A percentile compares a stretch with the other conserved stretches of the same genome.
Evolutionary conservation across 2,797 vertebrate genomes (phyloP).

Genomic region (Chelmon rostratus): DNA sequence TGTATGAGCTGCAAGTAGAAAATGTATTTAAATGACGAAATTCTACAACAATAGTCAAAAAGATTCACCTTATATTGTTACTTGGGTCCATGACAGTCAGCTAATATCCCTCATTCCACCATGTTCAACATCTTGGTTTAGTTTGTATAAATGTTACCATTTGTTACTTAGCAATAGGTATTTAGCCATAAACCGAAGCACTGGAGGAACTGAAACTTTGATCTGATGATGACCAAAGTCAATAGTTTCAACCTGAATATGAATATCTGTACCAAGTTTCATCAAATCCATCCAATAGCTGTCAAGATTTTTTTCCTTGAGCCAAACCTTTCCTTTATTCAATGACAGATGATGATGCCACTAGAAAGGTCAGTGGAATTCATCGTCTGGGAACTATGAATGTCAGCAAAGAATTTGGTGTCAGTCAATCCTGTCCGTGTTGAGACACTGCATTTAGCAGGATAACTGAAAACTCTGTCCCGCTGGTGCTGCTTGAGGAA

Average conservation of each 20-base stretch:
- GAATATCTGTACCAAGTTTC: background rate
- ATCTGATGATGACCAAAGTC: background rate
- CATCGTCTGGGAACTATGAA: background rate
- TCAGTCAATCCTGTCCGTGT: too few species aligned
- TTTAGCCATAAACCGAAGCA: background rate
- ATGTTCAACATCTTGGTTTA: background rate
- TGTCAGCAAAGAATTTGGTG: background rate
- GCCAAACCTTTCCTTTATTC: too few species aligned
- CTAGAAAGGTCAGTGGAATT: background rate
- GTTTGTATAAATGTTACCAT: too few species aligned
- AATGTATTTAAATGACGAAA: background rate
- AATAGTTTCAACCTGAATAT: background rate
- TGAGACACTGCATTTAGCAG: background rate
- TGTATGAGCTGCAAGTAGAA: background rate
- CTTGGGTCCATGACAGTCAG: background rate
- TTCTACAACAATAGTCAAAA: too few species aligned
- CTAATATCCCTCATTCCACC: background rate
- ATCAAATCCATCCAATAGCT: background rate
- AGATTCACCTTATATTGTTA: too few species aligned
- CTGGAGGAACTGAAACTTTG: background rate
- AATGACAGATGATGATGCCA: background rate
- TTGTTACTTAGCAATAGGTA: too few species aligned
- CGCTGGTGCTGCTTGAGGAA: background rate
- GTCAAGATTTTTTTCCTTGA: background rate
- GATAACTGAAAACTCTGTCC: too few species aligned